Base-by-base conservation (phyloP, 2,888 invertebrate genomes). In the Sphinx pinastri region DNA sequence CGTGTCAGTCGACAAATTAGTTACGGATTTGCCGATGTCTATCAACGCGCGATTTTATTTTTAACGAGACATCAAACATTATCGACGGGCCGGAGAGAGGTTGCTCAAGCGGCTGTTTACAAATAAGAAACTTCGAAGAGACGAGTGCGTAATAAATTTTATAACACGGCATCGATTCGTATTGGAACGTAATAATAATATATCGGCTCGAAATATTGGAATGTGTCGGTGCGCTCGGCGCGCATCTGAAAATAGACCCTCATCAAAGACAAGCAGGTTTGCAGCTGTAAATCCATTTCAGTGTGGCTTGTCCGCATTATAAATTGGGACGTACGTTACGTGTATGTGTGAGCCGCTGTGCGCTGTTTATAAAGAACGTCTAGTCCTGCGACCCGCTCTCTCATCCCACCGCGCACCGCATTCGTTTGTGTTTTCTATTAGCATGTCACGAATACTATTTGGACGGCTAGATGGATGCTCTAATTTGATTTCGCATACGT, bases 281-380 rank as follows among this genome's bases (percentile, higher is more conserved):
- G 92, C 92, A 92, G 94, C 93, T 93, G 94, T 94, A 94, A 94
- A 94, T 93, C 93, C 92, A 92, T 92, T 93, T 94, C 93, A 92
- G 87, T 90, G 90, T 92, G 88, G 91, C 90, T 90, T 90, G 92
- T 92, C 91, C 89, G 92, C 88, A 88, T 92, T 94, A 93, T 94
- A 94, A 94, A 94, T 94, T 90, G 89, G 90, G 87, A 81, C 87
- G 84, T 85, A 85, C 80, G 81, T 49, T 47, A 63, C 51, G 13
- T 74, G 72, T 71, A 60, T 31, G 47, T 72, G 70, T 72, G 69
- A 72, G 68, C 59, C 49, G 67, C 69, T 38, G 68, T 81, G 81
- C 82, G 79, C 76, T 76, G 75, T 78, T 77, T 79, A 78, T 79
- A 74, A 77, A 75, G 80, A 78, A 78, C 77, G 76, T 76, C 77